These are phyloP conservation scores for Drosophila crucigera DNA, from an alignment of 2,888 invertebrate species.

Conservation along the genomic window DNA sequence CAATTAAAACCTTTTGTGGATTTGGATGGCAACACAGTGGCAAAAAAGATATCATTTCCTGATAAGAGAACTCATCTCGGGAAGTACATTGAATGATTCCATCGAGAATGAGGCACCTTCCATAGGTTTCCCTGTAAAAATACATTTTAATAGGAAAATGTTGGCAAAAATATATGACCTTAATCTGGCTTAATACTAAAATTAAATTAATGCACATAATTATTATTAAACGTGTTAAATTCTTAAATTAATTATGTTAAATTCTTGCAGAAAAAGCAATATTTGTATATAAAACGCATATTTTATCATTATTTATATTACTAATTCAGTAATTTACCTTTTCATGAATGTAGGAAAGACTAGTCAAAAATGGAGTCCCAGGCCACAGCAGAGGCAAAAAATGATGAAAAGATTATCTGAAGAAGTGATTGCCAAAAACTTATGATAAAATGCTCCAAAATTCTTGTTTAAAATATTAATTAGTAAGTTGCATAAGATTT, in stretches of 20 bases:
- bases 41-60: constrained; percentile 98
- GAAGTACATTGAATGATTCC: constrained; percentile 99
- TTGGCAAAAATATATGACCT: neutral
- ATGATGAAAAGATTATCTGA: neutral
- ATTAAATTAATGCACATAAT: neutral
- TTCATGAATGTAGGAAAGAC: neutral
- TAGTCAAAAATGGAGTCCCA: neutral
- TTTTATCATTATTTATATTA: neutral
- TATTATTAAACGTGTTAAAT: neutral
- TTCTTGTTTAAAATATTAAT: neutral
- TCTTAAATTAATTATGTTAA: too few species aligned
- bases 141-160: neutral
- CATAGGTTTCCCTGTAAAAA: constrained; percentile 86
- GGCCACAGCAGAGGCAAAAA: neutral
- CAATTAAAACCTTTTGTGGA: constrained; percentile 96
- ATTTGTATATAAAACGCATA: neutral
- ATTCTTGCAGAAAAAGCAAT: neutral
- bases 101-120: constrained; percentile 95
- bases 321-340: neutral
- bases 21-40: constrained; percentile 96
- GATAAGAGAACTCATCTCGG: constrained; percentile 98
- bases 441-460: neutral
- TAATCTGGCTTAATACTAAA: neutral
- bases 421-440: neutral
- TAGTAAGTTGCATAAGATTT: neutral